Base-by-base conservation (phyloP, 2,113 vertebrate species). In the Sander lucioperca region DNA sequence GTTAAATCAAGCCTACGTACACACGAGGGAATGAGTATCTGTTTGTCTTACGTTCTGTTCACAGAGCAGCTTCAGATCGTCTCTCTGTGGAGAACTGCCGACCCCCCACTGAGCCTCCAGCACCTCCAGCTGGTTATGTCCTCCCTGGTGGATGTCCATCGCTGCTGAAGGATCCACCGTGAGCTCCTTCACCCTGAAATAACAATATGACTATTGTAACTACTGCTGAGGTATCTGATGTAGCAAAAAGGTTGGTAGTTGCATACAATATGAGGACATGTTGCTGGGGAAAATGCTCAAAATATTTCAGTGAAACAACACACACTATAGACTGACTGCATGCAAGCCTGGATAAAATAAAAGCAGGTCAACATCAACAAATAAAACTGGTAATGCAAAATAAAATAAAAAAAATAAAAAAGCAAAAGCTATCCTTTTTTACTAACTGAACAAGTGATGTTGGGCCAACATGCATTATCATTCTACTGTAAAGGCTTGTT, bases 31-130 rank as follows among this genome's bases (percentile, higher is more conserved):
- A 63, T 9, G 3, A 7, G 14, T 30, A 21, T 19, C 33, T 25
- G 25, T 68, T 30, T 21, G 54, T 94, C 97, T 97, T 93, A 99
- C 98, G 0, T 99, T 99, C 94, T 99, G 98, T 91, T 99, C 98
- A 92, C 98, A 99, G 77, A 99, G 97, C 83, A 99, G 95, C 93
- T 99, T 99, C 79, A 99, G 96, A 89, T 99, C 98, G 85, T 99
- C 98, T 74, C 98, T 97, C 90, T 99, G 98, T 51, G 98, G 98
- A 73, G 98, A 99, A 90, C 97, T 99, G 2, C 97, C 98, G 33
- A 99, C 96, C n/a, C 96, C 98, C 98, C 98, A 98, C 92, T 99
- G 97, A 3, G 97, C 95, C 87, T 99, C 98, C 91, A 98, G 90
- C 81, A 98, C 97, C 0, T 99, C 97, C 61, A 99, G 96, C 94